Base-by-base conservation (phyloP, 2,113 vertebrate genomes). In the Mastomys natalensis region DNA sequence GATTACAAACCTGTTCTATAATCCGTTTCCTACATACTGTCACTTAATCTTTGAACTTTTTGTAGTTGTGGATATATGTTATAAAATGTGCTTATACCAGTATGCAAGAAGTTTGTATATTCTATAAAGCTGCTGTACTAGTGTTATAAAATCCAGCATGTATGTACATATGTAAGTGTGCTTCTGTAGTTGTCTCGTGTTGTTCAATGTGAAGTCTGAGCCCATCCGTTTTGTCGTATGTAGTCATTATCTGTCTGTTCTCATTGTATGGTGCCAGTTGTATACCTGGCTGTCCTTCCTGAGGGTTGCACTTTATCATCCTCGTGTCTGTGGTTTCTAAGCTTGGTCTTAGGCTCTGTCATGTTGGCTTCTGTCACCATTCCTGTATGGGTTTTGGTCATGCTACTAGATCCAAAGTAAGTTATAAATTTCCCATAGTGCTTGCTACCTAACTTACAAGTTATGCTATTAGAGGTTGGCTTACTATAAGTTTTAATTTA, bases 41-140 rank as follows among this genome's bases (percentile, higher is more conserved):
- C 92, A 58, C 72, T 89, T 84, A 89, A 88, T 70, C 26, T 86
- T 91, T 95, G 21, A 94, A 94, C 15, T 96, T 92, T 51, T 17
- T 84, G 8, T 93, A 91, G 76, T 88, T 60, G 70, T 80, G 31
- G 92, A 48, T 90, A 66, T 87, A 26, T 81, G 31, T 81, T 72
- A 55, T 89, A 73, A 91, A 95, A 55, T 92, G 24, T 5, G 29
- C 85, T 92, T 82, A 77, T 95, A 24, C 16, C 92, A 66, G 90
- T 84, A 81, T 81, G 43, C 86, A 48, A 76, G 76, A 64, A 45
- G 85, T 48, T 0, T 70, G 5, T 91, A 66, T 26, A n/a, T 40
- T 66, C 53, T 68, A 53, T 7, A 72, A 78, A 87, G 37, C 87
- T 82, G 40, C 31, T 76, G 9, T 82, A 26, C 7, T 43, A 1